Conservation (phyloP, 2,888 invertebrate species). For the Limnephilus auricula region DNA sequence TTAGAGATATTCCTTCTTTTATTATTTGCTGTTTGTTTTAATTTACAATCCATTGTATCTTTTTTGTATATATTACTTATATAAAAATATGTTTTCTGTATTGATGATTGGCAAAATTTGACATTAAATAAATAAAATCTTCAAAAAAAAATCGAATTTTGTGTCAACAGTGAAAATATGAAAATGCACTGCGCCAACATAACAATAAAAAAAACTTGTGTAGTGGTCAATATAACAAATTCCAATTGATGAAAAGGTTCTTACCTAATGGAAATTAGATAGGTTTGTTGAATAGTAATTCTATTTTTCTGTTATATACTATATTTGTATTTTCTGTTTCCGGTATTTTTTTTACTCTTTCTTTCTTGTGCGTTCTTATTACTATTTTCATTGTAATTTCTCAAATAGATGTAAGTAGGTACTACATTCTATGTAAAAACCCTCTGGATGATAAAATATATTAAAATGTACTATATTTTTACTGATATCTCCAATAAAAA, state of each 20-base stretch:
- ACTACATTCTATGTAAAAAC: too few species aligned
- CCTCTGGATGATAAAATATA: too few species aligned
- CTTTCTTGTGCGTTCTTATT: too few species aligned
- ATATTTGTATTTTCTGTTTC: too few species aligned
- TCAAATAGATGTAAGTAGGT: too few species aligned
- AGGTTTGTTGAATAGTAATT: neutral
- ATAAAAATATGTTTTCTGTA: neutral
- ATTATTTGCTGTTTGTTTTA: neutral
- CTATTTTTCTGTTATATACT: too few species aligned
- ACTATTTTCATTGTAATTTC: too few species aligned
- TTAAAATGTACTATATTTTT: too few species aligned
- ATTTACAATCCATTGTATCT: conserved; percentile 26
- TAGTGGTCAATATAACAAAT: neutral
- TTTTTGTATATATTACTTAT: neutral
- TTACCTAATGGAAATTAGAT: neutral
- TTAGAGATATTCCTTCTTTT: neutral
- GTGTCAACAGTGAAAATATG: neutral
- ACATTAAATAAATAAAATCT: neutral
- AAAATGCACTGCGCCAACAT: neutral
- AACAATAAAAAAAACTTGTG: neutral
- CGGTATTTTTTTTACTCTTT: too few species aligned
- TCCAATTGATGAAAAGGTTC: neutral
- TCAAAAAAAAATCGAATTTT: neutral
- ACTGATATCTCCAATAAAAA: too few species aligned
- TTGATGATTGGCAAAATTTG: neutral